Percentiles rank a stretch among this genome's conserved stretches.
These are phyloP conservation scores for Penelope pileata DNA, from an alignment of 2,113 vertebrate species.

Conservation along the genomic window DNA sequence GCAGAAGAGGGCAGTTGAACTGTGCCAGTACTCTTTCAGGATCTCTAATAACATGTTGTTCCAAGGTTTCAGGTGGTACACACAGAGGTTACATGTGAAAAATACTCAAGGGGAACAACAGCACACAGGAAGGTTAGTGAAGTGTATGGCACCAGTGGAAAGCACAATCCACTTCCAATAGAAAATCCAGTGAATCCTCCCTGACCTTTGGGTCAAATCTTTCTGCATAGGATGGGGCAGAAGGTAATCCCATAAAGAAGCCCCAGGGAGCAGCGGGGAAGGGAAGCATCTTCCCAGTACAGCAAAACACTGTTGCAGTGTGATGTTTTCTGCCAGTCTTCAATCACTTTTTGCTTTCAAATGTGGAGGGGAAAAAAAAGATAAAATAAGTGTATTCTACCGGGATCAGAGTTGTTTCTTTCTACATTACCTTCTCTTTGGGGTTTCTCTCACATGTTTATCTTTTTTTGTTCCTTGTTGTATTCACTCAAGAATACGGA, in stretches of 20 bases:
- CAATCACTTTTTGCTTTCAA: background rate
- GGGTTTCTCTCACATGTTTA: slow-evolving; percentile 11
- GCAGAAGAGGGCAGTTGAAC: background rate
- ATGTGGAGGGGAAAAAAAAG: background rate
- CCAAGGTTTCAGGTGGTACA: background rate
- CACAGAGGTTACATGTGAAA: background rate
- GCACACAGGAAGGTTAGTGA: background rate
- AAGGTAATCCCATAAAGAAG: background rate
- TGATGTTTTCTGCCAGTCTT: background rate
- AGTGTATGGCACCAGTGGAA: background rate
- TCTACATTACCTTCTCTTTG: slow-evolving; percentile 30
- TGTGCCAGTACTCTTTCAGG: background rate
- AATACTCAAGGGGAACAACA: background rate
- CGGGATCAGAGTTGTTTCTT: slow-evolving; percentile 6
- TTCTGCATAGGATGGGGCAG: background rate
- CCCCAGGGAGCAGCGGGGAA: background rate
- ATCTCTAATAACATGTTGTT: background rate
- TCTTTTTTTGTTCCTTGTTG: slow-evolving; percentile 26
- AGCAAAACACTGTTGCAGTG: background rate
- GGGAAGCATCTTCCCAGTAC: background rate
- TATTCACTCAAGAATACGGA: slow-evolving; percentile 1
- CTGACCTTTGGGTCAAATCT: background rate
- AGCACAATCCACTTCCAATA: background rate
- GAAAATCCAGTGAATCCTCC: background rate
- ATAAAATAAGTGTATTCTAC: background rate